phyloP scores from a whole-genome alignment of 2,888 invertebrate species.

The Eubasilissa splendida region DNA sequence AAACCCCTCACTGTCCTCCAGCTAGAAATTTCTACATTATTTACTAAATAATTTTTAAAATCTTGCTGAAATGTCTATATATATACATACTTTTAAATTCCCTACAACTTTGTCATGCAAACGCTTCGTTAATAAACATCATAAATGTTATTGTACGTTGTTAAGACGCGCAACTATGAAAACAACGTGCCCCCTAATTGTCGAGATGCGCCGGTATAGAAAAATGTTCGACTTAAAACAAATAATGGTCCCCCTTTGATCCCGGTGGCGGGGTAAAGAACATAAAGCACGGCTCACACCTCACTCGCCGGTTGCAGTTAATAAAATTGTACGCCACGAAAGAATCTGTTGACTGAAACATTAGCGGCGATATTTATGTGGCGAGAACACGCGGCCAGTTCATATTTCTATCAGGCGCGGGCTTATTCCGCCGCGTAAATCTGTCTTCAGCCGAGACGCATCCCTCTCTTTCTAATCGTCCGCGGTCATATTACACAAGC shows the following conservation, averaged over 20 bases:
- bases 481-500: no score
- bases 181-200: not conserved
- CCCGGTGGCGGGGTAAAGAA: not conserved
- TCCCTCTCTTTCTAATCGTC: no score
- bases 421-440: conserved; percentile 53
- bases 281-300: conserved; percentile 36
- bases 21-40: no score
- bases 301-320: conserved; percentile 52
- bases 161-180: no score
- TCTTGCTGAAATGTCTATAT: no score
- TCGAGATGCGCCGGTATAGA: not conserved
- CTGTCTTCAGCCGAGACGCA: conserved; percentile 45
- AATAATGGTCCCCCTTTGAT: conserved; percentile 25
- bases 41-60: no score
- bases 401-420: conserved; percentile 57
- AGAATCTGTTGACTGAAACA: conserved; percentile 58
- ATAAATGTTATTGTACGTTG: no score
- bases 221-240: not conserved
- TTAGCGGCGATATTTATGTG: conserved; percentile 56
- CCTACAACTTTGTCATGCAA: no score
- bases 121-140: no score
- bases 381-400: conserved; percentile 53
- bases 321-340: conserved; percentile 54
- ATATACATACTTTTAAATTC: no score
- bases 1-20: no score